Evolutionary conservation across 2,888 invertebrate genomes (phyloP), one percentile per base, ranked within the genome.

Genomic region (Autographa pulchrina): DNA sequence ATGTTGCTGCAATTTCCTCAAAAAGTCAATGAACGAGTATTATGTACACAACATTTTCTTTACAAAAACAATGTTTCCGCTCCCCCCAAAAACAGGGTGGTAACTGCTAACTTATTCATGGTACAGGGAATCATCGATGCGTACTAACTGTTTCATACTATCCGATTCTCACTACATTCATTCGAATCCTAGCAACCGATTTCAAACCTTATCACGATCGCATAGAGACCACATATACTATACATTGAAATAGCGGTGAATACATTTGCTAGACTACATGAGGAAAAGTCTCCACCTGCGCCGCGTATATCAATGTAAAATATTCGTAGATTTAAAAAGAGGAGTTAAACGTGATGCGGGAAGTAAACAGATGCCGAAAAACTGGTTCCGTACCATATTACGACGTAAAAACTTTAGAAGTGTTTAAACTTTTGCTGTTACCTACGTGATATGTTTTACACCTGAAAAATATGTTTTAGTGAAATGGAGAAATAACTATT

Each of bases 81-180:
- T 70, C 64, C 72, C 83, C 77, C 81, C 75, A 64, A 74, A 78
- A 83, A 82, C 82, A 81, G 85, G 85, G 82, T 81, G 81, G 83
- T 78, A 80, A 83, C 86, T 86, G 80, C 78, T 89, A 85, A 89
- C 85, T 90, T 89, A 90, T 90, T 90, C 89, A 89, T 88, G 76
- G 81, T 84, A 75, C 85, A 77, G 83, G 83, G 84, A 87, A 86
- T 86, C 88, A 86, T 89, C 86, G 87, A 85, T 87, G 77, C 82
- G 77, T 83, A 88, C 87, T 86, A 85, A 86, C 87, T 85, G 88
- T 85, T 88, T 82, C 82, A 78, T 84, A 83, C 85, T 86, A 78
- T 87, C 83, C 83, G 83, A 87, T 86, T 87, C 80, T 72, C 77
- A 76, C 75, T 66, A 70, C 66, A 64, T 71, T 63, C 73, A 70